Evolutionary conservation across 2,113 vertebrate genomes (phyloP).

Genomic region (Dromaius novaehollandiae): DNA sequence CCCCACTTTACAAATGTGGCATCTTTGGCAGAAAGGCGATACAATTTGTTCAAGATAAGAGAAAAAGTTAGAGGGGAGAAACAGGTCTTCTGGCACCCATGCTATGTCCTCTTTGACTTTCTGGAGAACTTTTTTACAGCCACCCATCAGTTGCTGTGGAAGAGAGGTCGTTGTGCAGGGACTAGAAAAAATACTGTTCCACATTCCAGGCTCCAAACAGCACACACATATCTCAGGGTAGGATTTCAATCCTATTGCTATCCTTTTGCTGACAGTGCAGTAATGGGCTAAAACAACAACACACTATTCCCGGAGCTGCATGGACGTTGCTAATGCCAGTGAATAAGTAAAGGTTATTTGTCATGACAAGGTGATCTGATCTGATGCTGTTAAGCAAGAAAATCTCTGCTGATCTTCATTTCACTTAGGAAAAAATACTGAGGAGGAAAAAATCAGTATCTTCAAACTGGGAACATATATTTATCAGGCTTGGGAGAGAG

Average conservation of each 20-base stretch:
- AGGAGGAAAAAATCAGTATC: background rate
- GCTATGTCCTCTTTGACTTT: background rate
- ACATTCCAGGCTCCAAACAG: background rate
- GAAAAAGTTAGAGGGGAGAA: background rate
- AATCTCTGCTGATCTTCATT: background rate
- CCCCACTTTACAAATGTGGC: background rate
- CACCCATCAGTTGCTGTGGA: background rate
- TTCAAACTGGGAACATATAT: background rate
- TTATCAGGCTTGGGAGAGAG: background rate
- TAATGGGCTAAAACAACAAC: background rate
- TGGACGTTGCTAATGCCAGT: background rate
- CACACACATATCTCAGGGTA: background rate
- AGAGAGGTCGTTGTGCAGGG: background rate
- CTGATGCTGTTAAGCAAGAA: background rate
- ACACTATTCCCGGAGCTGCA: background rate
- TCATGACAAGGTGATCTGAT: background rate
- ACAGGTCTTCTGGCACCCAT: background rate
- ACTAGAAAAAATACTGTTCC: background rate
- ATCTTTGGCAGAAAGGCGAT: background rate
- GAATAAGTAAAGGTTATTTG: constrained; percentile 28
- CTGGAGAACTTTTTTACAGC: background rate
- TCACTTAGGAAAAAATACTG: background rate
- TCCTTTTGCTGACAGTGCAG: background rate
- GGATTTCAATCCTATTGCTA: background rate
- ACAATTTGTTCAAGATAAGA: background rate